These are phyloP conservation scores for Electrophaes corylata DNA, from an alignment of 2,888 invertebrate species.

Conservation along the genomic window DNA sequence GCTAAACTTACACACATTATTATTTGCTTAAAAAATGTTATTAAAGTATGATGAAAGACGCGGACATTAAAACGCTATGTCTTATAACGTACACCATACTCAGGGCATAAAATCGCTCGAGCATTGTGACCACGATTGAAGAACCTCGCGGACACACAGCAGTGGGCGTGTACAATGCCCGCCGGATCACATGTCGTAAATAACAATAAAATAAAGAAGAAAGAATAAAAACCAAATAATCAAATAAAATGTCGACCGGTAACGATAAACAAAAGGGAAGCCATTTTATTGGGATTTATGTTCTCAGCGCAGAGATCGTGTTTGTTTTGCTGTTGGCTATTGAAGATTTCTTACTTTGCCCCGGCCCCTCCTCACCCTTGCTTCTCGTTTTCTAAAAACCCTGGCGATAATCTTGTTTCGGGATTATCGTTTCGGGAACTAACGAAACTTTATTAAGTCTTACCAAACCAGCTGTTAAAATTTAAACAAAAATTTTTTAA, in stretches of 20 bases:
- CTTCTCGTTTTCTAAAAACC: background rate
- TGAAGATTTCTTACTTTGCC: background rate
- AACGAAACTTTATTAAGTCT: too few species aligned
- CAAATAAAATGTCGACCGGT: constrained; percentile 28
- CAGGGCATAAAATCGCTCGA: constrained; percentile 8
- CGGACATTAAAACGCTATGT: constrained; percentile 17
- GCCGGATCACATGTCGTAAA: constrained; percentile 35
- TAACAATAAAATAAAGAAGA: constrained; percentile 23
- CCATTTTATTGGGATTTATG: constrained; percentile 40
- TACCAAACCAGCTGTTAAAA: too few species aligned
- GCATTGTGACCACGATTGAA: constrained; percentile 26
- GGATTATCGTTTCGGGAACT: too few species aligned
- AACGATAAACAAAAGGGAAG: constrained; percentile 28
- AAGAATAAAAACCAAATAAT: constrained; percentile 25
- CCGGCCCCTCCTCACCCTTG: background rate
- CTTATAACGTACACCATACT: background rate
- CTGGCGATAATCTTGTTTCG: background rate
- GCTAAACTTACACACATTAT: too few species aligned
- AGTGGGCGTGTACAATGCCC: constrained; percentile 28
- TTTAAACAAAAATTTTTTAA: too few species aligned
- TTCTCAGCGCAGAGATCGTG: background rate
- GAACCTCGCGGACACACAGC: constrained; percentile 13
- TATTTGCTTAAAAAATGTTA: too few species aligned
- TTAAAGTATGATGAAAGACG: too few species aligned
- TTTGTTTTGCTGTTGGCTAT: constrained; percentile 7